phyloP scores from a whole-genome alignment of 2,888 invertebrate genomes.

The Tetranychus truncatus region DNA sequence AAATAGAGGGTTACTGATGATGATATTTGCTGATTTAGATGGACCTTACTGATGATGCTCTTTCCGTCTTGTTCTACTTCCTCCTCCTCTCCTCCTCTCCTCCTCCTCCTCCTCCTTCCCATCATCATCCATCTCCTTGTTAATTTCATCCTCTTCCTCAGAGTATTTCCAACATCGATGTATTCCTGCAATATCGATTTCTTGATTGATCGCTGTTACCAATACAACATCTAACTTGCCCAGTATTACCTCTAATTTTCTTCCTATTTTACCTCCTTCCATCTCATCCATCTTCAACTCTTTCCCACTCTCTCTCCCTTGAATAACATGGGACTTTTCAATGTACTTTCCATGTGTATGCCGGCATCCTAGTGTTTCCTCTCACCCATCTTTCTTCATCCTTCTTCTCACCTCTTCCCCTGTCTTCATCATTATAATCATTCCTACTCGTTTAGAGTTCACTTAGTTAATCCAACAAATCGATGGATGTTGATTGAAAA shows the following conservation, averaged over 20 bases:
- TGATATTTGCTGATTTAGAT: background rate
- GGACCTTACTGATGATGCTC: background rate
- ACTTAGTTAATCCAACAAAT: background rate
- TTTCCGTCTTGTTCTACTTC: background rate
- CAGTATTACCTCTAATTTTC: background rate
- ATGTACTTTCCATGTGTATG: background rate
- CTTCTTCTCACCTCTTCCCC: background rate
- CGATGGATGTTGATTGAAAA: background rate
- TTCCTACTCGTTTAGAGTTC: background rate
- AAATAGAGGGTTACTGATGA: background rate
- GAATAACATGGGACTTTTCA: background rate
- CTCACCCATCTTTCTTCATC: too few species aligned
- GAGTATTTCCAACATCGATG: background rate
- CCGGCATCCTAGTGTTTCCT: background rate
- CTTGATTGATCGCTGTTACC: conserved; percentile 1
- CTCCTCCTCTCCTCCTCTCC: too few species aligned
- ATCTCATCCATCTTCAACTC: background rate
- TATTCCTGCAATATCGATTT: background rate
- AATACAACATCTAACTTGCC: background rate
- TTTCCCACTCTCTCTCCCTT: background rate
- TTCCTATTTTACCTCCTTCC: background rate
- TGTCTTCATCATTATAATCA: background rate
- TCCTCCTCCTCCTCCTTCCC: background rate
- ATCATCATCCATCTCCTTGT: background rate
- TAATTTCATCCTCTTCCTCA: background rate